A percentile compares a stretch with the other conserved stretches of the same genome.
Evolutionary conservation across 2,797 vertebrate genomes (phyloP).

Genomic region (Pseudochirops cupreus): DNA sequence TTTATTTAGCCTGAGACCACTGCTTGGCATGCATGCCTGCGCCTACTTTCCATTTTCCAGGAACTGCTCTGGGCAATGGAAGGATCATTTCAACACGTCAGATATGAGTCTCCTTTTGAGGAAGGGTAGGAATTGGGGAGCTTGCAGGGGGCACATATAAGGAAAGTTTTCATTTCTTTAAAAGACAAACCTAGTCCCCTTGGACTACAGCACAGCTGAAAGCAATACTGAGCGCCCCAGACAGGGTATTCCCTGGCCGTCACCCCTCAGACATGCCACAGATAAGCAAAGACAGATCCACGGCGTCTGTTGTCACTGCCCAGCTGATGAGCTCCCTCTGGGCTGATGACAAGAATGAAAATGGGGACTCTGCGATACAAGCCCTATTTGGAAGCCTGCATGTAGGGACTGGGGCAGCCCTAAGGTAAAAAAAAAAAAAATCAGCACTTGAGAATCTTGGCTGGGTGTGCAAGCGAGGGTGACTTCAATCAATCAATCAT

Average conservation of each 20-base stretch:
- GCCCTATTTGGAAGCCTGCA: too few relatives aligned
- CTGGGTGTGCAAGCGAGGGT: neutral
- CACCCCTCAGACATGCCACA: neutral
- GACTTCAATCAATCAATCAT: neutral
- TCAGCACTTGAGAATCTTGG: neutral
- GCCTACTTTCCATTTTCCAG: neutral
- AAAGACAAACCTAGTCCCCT: neutral
- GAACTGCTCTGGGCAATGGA: neutral
- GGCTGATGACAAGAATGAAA: neutral
- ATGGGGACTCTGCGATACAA: neutral
- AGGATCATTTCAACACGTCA: neutral
- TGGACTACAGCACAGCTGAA: neutral
- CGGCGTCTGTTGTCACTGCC: neutral
- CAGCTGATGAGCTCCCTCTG: neutral
- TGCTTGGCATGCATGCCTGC: neutral
- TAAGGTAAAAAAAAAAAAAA: neutral
- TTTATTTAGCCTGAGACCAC: neutral
- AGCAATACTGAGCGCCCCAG: slow-evolving; percentile 10
- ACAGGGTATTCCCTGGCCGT: neutral
- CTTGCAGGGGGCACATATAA: neutral
- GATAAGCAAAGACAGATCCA: neutral
- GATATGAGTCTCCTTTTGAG: neutral
- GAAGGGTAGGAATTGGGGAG: neutral
- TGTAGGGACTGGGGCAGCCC: neutral
- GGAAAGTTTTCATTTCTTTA: neutral